Evolutionary conservation across 2,113 vertebrate species (phyloP).

Genomic region (Laticauda colubrina): DNA sequence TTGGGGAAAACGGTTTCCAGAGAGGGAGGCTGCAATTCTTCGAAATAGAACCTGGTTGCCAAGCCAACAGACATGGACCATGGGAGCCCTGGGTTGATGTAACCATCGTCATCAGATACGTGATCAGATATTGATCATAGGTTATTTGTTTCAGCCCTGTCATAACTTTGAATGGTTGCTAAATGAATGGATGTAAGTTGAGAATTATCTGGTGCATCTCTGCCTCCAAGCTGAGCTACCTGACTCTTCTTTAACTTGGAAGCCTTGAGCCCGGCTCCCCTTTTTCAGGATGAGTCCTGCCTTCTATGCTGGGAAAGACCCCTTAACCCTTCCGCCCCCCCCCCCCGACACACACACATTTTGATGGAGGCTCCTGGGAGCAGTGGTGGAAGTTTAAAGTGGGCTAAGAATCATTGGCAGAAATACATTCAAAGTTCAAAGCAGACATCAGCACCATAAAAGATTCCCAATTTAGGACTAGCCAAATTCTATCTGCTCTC

Average conservation of each 20-base stretch:
- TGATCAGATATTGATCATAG: too few species aligned
- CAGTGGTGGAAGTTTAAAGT: neutral
- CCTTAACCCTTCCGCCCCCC: too few species aligned
- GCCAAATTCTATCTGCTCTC: neutral
- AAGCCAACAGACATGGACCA: too few species aligned
- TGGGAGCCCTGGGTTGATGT: too few species aligned
- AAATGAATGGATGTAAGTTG: too few species aligned
- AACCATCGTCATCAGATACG: too few species aligned
- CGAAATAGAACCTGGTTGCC: too few species aligned
- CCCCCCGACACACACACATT: neutral
- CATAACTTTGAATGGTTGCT: too few species aligned
- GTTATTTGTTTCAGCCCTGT: too few species aligned
- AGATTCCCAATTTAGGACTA: neutral
- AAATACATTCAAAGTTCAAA: neutral
- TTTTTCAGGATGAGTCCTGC: neutral
- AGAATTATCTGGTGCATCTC: neutral
- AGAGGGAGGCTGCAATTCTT: neutral
- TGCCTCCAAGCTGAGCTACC: neutral
- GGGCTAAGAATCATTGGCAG: neutral
- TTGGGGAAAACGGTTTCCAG: neutral
- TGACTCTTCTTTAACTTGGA: neutral
- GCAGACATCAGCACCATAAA: neutral
- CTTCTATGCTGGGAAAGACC: neutral
- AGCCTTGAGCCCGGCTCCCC: neutral
- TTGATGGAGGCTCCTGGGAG: neutral